Conservation (phyloP, 1,140 invertebrate genomes). For the Pararge aegeria region DNA sequence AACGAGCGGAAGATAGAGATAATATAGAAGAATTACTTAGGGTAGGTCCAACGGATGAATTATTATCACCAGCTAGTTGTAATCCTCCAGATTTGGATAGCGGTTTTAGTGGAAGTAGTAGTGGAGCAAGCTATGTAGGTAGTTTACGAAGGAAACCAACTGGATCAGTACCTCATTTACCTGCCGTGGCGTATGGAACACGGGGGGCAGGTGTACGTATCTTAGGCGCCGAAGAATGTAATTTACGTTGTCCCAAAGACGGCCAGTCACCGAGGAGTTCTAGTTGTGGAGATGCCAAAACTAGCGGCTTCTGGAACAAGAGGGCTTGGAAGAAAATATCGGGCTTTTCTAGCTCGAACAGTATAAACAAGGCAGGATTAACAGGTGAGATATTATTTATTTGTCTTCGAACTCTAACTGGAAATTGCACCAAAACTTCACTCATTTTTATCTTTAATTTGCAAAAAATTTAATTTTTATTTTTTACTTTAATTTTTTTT, state of each 20-base stretch:
- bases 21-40: constrained; percentile 84
- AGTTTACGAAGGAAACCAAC: constrained; percentile 81
- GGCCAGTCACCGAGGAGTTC: constrained; percentile 63
- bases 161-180: constrained; percentile 75
- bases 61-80: constrained; percentile 83
- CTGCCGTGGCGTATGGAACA: constrained; percentile 76
- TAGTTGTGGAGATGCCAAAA: constrained; percentile 74
- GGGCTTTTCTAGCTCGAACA: constrained; percentile 84
- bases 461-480: constrained; percentile 15
- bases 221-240: constrained; percentile 65
- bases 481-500: constrained; percentile 8
- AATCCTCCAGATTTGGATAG: constrained; percentile 87
- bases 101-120: constrained; percentile 89
- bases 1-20: constrained; percentile 78
- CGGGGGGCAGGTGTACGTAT: constrained; percentile 67
- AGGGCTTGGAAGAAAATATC: constrained; percentile 89
- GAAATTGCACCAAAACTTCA: not conserved
- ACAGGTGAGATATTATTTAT: constrained; percentile 76
- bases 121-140: constrained; percentile 87
- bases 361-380: constrained; percentile 82
- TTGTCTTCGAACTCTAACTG: not conserved
- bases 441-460: not conserved
- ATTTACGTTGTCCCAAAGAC: constrained; percentile 56
- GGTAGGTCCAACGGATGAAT: constrained; percentile 86
- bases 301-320: constrained; percentile 84